Base-by-base conservation (phyloP, 2,797 vertebrate species). In the Euthynnus affinis region DNA sequence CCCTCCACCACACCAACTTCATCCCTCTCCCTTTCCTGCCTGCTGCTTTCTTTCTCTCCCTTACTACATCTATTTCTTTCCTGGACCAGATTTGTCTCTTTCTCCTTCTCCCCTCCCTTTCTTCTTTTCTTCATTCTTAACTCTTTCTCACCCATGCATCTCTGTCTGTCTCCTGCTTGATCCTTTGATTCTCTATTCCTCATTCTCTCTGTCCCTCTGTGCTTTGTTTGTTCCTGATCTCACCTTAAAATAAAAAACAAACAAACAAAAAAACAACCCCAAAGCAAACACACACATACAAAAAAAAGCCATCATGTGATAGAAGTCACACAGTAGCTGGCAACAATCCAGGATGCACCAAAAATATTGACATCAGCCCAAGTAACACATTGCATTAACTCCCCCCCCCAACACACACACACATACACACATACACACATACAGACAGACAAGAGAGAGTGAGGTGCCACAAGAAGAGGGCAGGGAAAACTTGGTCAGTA, bases 231-330 rank as follows among this genome's bases (percentile, higher is more conserved):
- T 79, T 70, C 40, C 46, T 70, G 20, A 76, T 70, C 23, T 22
- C 1, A 42, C 65, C 14, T 32, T 20, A 51, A 94, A 94, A 88
- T 84, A 92, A 90, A 88, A 59, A 57, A 64, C 37, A 58, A 32
- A 48, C 22, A 61, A 63, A 29, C 27, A 29, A 29, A 56, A 37
- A 44, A 13, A 5, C 13, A 37, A 9, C 37, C 37, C 37, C 9
- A 12, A 37, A 9, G 8, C 37, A 37, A 2, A 37, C 15, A 44
- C 15, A 17, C 44, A 23, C 52, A 25, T 4, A 53, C 22, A 13
- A n/a, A 71, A 57, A 73, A 48, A 13, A 83, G 88, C 74, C 74
- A 82, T 95, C 94, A 96, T 95, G 93, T 96, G 95, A 96, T 88
- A 80, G 58, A 92, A 94, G 93, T 93, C 91, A 93, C 90, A 95